Evolutionary conservation across 64 coral and sea anemone species (phyloP), one percentile per base, ranked within the genome.

Genomic region (Pocillopora verrucosa): DNA sequence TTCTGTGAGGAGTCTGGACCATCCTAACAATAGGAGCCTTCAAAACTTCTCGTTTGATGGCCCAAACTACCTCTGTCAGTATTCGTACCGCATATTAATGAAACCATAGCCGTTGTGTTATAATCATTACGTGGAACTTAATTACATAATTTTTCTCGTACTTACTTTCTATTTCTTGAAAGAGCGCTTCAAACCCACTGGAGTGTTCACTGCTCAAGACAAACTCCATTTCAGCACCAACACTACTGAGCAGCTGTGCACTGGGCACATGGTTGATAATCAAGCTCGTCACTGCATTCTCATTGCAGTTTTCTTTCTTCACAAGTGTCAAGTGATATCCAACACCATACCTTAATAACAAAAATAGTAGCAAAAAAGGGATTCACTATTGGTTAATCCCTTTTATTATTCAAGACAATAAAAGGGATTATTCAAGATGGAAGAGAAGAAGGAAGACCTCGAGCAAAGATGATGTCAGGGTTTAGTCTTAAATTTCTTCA

Each of bases 91-190:
- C 30, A 30, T 30, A 0, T 30, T 30, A 30, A 30, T 30, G 30
- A 30, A 30, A 30, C 30, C 30, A 30, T 30, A 30, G 30, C 30
- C 30, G 30, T 30, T 30, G 30, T 30, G 30, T 30, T 30, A 30
- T 30, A 30, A 30, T 30, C 30, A 30, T 30, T 30, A 30, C 0
- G 30, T 30, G 30, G 30, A 30, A 30, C 24, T 22, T 22, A 24
- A 16, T 6, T 0, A 11, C 9, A 60, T 68, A 22, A 4, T 68
- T 9, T 56, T 51, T 9, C 15, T 51, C 26, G 56, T n/a, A 59
- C 92, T 92, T 88, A 98, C 96, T 74, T 91, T 98, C 96, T 77
- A 98, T 79, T 76, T 98, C 93, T n/a, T 73, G 70, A 74, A 98
- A 98, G 56, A 98, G 87, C 16, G 72, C 16, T 57, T 95, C 93